Evolutionary conservation across 2,113 vertebrate genomes (phyloP).

Genomic region (Polyodon spathula): DNA sequence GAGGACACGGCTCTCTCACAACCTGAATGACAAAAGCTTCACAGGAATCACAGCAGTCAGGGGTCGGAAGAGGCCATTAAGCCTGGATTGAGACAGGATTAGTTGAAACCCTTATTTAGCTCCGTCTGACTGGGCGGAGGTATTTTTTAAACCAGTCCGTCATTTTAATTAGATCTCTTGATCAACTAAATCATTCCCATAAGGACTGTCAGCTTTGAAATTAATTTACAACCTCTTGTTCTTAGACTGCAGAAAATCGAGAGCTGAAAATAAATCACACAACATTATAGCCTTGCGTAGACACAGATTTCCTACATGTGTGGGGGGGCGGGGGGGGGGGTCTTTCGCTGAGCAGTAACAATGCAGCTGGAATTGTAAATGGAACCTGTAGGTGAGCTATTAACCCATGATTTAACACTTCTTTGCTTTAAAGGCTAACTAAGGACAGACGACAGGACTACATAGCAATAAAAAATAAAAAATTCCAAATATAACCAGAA

Average conservation of each 20-base stretch:
- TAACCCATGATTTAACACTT: not conserved
- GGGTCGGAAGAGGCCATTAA: not conserved
- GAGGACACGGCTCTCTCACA: not conserved
- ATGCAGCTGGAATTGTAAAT: no score
- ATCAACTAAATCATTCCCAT: conserved; percentile 5
- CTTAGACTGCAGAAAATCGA: conserved; percentile 2
- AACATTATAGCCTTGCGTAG: not conserved
- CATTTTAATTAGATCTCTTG: not conserved
- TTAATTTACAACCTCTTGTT: conserved; percentile 1
- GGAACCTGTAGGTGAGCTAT: not conserved
- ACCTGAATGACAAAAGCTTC: not conserved
- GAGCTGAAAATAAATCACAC: conserved; percentile 1
- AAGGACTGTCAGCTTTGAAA: not conserved
- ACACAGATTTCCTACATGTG: no score
- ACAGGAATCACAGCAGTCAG: not conserved
- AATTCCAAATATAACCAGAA: no score
- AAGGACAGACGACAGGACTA: no score
- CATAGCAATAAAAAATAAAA: no score
- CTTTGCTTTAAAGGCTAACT: not conserved
- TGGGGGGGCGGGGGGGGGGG: no score
- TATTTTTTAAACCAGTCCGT: not conserved
- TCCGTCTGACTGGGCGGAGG: not conserved
- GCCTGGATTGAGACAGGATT: not conserved
- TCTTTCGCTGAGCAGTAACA: no score
- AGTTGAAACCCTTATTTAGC: not conserved